Evolutionary conservation across 2,113 vertebrate species (phyloP).

Genomic region (Charadrius vociferus): DNA sequence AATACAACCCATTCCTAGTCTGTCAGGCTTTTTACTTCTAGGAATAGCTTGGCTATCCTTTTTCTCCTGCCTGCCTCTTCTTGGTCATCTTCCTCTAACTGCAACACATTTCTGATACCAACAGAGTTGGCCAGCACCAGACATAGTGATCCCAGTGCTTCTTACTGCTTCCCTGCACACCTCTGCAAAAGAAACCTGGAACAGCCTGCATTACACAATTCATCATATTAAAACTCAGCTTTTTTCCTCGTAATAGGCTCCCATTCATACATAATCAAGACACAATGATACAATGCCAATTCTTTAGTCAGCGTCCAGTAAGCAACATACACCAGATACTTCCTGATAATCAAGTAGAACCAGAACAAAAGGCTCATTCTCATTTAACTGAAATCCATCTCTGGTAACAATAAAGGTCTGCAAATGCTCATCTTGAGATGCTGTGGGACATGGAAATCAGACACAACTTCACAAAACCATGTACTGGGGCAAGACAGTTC

Average conservation of each 20-base stretch:
- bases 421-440: background rate
- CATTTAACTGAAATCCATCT: background rate
- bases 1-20: background rate
- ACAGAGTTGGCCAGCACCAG: background rate
- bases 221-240: background rate
- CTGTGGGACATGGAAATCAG: background rate
- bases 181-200: background rate
- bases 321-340: background rate
- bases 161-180: background rate
- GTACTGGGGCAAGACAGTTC: background rate
- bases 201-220: background rate
- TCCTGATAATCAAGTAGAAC: background rate
- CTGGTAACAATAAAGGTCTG: background rate
- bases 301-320: background rate
- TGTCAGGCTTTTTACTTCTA: background rate
- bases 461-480: background rate
- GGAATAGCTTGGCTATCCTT: background rate
- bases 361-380: background rate
- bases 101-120: background rate
- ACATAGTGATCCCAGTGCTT: background rate
- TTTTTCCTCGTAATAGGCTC: background rate
- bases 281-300: background rate
- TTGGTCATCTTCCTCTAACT: background rate
- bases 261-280: background rate
- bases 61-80: background rate